Base-by-base conservation (phyloP, 2,888 invertebrate species). In the Drosophila infuscata region DNA sequence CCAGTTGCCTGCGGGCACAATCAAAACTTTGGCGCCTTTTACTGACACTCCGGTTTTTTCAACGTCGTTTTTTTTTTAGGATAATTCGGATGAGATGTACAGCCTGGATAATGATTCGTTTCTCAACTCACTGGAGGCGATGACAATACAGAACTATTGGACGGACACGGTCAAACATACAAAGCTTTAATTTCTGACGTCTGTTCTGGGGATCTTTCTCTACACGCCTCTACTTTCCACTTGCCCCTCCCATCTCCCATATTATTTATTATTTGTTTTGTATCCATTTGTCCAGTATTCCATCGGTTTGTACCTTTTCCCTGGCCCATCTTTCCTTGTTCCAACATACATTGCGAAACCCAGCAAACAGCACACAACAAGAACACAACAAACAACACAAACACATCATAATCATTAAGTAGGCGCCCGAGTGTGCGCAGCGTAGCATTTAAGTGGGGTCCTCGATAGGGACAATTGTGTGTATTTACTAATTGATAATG, bases 131-230 rank as follows among this genome's bases (percentile, higher is more conserved):
- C 94, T 98, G 86, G 98, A 98, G 94, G 97, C 97, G 81, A 97
- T 98, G 97, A 97, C 98, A 83, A 97, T 98, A 92, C 97, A 97
- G 93, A 98, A 98, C 94, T 97, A 97, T 92, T 98, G 98, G 97
- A 97, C 97, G 61, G 97, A 97, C 93, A 97, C 96, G 83, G 97
- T 97, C 79, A 97, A 97, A 93, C 97, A 97, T 93, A 97, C 97
- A 89, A 97, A 97, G 93, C 95, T 97, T 93, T 97, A 95, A 76
- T 74, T 82, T 74, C 38, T 43, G n/a, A 20, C 43, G 61, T 66
- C 70, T 74, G 61, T 35, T 56, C 35, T 49, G 52, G 38, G 30
- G 36, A 32, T 25, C 29, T 51, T 9, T 56, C 17, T 11, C 32
- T 33, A 32, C 32, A 36, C 25, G 11, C 25, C 25, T 11, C 15